These are phyloP conservation scores for Myathropa florea DNA, from an alignment of 2,888 invertebrate species.

Conservation along the genomic window DNA sequence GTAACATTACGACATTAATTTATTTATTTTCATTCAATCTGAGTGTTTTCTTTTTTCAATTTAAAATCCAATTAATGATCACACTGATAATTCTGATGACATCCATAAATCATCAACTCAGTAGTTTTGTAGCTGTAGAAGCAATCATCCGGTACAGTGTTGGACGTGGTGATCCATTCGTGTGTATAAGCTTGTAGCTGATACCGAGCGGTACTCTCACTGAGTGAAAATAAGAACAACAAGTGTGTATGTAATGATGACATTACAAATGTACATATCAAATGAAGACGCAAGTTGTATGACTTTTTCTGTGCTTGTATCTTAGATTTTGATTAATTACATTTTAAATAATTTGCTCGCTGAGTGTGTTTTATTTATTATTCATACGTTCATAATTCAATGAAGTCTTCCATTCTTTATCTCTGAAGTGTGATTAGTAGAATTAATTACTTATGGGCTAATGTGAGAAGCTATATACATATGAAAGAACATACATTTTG, in stretches of 20 bases:
- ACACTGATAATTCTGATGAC: constrained; percentile 38
- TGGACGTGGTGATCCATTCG: constrained; percentile 25
- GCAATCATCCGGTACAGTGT: constrained; percentile 24
- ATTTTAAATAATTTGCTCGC: constrained; percentile 58
- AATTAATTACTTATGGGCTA: background rate
- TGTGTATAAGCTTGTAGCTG: constrained; percentile 11
- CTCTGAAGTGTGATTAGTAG: background rate
- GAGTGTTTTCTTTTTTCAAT: background rate
- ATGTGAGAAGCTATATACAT: background rate
- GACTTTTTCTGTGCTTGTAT: constrained; percentile 15
- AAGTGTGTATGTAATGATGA: constrained; percentile 55
- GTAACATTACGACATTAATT: background rate
- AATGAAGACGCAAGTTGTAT: constrained; percentile 38
- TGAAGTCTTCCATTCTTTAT: background rate
- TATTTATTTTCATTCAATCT: constrained; percentile 10
- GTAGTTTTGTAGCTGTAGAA: constrained; percentile 11
- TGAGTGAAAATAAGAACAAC: background rate
- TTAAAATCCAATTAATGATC: constrained; percentile 39
- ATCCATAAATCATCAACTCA: constrained; percentile 47
- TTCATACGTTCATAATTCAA: background rate
- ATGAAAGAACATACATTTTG: background rate
- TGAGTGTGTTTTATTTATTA: constrained; percentile 4
- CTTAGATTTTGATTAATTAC: constrained; percentile 59
- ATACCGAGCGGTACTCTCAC: background rate
- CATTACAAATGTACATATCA: constrained; percentile 46